Percentiles rank a stretch among this genome's conserved stretches.
phyloP scores from a whole-genome alignment of 2,797 vertebrate genomes.

The Danio tinwini region DNA sequence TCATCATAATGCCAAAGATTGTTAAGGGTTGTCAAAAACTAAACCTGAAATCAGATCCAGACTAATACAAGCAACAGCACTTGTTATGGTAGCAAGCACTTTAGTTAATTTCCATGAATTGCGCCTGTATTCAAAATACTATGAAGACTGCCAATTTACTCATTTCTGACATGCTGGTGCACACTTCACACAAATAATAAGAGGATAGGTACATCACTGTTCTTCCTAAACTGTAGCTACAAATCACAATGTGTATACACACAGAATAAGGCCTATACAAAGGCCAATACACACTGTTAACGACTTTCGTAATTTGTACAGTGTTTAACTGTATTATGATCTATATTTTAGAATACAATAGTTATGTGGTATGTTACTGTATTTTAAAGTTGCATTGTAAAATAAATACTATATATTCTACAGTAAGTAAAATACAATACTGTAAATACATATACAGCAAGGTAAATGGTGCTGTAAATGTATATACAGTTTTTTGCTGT shows the following conservation, averaged over 20 bases:
- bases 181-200: neutral
- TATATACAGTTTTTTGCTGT: too few species aligned
- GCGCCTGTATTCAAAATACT: constrained; percentile 4
- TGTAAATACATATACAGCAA: too few species aligned
- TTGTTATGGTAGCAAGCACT: constrained; percentile 8
- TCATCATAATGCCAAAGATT: constrained; percentile 36
- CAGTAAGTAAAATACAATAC: too few species aligned
- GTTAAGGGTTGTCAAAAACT: constrained; percentile 42
- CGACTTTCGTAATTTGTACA: too few species aligned
- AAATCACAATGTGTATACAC: neutral
- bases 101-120: constrained; percentile 30
- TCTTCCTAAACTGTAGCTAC: neutral
- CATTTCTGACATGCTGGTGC: neutral
- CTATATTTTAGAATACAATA: too few species aligned
- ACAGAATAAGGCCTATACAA: neutral
- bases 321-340: too few species aligned
- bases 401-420: too few species aligned
- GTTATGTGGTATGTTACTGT: too few species aligned
- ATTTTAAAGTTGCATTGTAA: too few species aligned
- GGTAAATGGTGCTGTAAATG: too few species aligned
- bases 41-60: constrained; percentile 35
- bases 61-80: constrained; percentile 13
- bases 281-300: too few species aligned
- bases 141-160: neutral
- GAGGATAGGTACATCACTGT: neutral